Evolutionary conservation across 2,113 vertebrate genomes (phyloP), one percentile per base, ranked within the genome.

Genomic region (Hippocampus zosterae): DNA sequence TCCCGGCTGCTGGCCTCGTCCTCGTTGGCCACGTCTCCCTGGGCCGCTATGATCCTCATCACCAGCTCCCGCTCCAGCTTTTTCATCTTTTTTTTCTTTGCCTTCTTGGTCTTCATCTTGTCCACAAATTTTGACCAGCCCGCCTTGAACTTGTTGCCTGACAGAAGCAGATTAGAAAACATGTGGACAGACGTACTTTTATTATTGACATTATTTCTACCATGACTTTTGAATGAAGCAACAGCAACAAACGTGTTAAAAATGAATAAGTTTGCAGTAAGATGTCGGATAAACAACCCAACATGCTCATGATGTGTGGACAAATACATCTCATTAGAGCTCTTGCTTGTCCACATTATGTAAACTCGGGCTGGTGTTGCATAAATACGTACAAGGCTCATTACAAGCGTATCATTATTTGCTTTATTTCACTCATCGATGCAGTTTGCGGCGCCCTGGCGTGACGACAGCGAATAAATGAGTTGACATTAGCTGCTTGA

Each of bases 61-160:
- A 78, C 21, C 59, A 82, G 61, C 13, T 75, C 46, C 40, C 73
- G 84, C 80, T 81, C 75, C 73, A 81, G 65, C 65, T 42, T 85
- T 29, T 88, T 91, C 57, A 80, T 77, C 70, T 82, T 85, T 70
- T 86, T 91, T 69, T 86, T 88, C 70, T 88, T 88, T 16, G 29
- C 67, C 65, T 81, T 91, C 71, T 85, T 90, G 2, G 29, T 41
- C 75, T 89, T 91, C 62, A 92, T 68, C 70, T 86, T 90, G 52
- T 80, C 72, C 52, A 92, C 42, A 57, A 92, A 71, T 66, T 87
- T 91, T 13, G 79, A 84, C 81, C 85, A 76, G 46, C 74, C 85
- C 66, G 82, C 74, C 66, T 85, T 91, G 8, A 91, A 46, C 68
- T 85, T 90, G 41, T 82, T 89, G 21, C 72, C 92, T 91, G 61